Evolutionary conservation across 1,140 invertebrate species (phyloP).

Genomic region (Macrobrachium nipponense): DNA sequence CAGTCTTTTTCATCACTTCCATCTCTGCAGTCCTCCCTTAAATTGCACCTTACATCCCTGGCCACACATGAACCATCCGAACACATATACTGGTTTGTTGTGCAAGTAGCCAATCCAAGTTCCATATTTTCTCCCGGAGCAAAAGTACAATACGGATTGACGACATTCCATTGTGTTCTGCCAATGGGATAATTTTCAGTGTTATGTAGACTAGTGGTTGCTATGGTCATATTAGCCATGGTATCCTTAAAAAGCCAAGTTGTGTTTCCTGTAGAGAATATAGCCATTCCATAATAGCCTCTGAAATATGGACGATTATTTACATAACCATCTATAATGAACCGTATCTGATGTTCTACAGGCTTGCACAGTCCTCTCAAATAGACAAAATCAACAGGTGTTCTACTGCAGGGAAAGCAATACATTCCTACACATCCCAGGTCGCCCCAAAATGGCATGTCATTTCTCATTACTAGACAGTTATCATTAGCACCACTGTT

Average conservation of each 20-base stretch:
- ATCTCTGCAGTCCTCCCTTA: slow-evolving; percentile 72
- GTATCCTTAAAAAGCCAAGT: slow-evolving; percentile 18
- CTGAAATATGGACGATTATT: slow-evolving; percentile 32
- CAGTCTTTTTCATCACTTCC: slow-evolving; percentile 66
- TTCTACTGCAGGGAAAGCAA: slow-evolving; percentile 34
- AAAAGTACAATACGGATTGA: slow-evolving; percentile 8
- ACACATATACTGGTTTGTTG: slow-evolving; percentile 72
- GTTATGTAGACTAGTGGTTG: background rate
- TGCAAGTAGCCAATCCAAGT: slow-evolving; percentile 71
- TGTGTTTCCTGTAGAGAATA: background rate
- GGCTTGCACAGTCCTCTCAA: slow-evolving; percentile 23
- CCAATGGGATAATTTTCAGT: slow-evolving; percentile 29
- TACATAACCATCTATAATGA: slow-evolving; percentile 43
- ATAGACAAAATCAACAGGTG: slow-evolving; percentile 15
- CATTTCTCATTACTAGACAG: slow-evolving; percentile 37
- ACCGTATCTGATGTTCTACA: slow-evolving; percentile 35
- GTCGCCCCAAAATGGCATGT: slow-evolving; percentile 33
- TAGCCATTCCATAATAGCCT: slow-evolving; percentile 35
- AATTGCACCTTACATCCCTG: slow-evolving; percentile 69
- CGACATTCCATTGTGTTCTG: background rate
- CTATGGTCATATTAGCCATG: slow-evolving; percentile 15
- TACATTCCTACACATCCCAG: slow-evolving; percentile 30
- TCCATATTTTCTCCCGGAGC: slow-evolving; percentile 21
- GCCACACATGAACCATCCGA: slow-evolving; percentile 64
- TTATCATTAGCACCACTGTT: slow-evolving; percentile 34